phyloP scores from a whole-genome alignment of 1,140 invertebrate species.

The Ceratina calcarata region DNA sequence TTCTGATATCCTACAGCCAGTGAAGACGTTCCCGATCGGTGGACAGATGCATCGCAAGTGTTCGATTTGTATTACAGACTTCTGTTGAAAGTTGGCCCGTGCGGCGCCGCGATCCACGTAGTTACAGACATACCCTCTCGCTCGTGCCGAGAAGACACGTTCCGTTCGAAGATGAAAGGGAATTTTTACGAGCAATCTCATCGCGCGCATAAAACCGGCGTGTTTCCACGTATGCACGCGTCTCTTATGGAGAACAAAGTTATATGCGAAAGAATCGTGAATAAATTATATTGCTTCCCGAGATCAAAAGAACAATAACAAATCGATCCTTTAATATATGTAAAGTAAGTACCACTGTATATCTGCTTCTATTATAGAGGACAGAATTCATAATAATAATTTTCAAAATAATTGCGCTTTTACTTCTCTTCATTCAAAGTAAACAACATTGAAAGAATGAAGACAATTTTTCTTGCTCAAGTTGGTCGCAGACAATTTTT shows the following conservation, averaged over 20 bases:
- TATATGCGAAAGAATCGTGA: neutral
- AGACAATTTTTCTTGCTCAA: no score
- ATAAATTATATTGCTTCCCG: slow-evolving; percentile 18
- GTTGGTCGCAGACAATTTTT: no score
- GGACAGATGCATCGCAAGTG: slow-evolving; percentile 3
- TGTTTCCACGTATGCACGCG: neutral
- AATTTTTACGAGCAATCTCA: slow-evolving; percentile 33
- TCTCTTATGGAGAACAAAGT: neutral
- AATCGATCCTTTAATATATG: neutral
- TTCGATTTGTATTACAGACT: slow-evolving; percentile 29
- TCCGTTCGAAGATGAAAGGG: slow-evolving; percentile 13
- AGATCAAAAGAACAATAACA: neutral
- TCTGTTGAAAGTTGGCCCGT: neutral
- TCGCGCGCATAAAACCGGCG: neutral
- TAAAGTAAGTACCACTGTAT: no score
- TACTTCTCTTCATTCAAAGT: no score
- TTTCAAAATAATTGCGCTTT: no score
- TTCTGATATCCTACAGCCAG: slow-evolving; percentile 7
- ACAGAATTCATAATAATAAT: no score
- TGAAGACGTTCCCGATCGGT: neutral
- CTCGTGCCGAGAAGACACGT: neutral
- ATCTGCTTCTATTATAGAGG: neutral
- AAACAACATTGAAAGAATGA: no score
- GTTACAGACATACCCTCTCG: neutral
- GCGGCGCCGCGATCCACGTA: neutral